Base-by-base conservation (phyloP, 2,797 vertebrate species). In the Arnoldichthys spilopterus region DNA sequence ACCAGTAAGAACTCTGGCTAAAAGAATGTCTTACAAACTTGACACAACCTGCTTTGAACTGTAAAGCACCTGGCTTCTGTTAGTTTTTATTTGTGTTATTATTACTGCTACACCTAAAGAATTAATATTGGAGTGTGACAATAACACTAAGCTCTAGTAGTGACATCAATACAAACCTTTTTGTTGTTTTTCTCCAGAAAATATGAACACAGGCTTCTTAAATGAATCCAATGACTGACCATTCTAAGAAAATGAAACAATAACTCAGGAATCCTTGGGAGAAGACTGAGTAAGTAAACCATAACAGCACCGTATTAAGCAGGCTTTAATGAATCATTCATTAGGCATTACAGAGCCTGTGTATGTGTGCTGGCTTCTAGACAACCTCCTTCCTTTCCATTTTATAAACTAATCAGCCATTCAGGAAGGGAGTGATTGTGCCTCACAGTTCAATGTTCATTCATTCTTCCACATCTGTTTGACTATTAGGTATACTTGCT, bases 271-370 rank as follows among this genome's bases (percentile, higher is more conserved):
- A 66, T 43, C 20, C 20, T 6, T 22, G 15, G 49, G 18, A 54
- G 11, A 15, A 53, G 28, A 49, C 15, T 90, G 82, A 85, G 22
- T 9, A 34, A 28, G 26, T 49, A 53, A 70, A 70, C 45, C 68
- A 49, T n/a, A 34, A 56, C 51, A 24, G n/a, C 69, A 37, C 69
- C 24, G n/a, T 15, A 54, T 56, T 37, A 84, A 85, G 83, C 86
- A 86, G 84, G 82, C 81, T 87, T 90, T 88, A 86, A 88, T 86
- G 86, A 84, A 85, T 70, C 73, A 51, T 82, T 91, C 87, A 89
- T 90, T 88, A 90, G 86, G 86, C 87, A 87, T 85, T 85, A 85
- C 77, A 86, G 83, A 83, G 82, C 80, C 56, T 62, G 85, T 78
- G 58, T 37, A 56, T 56, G 69, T 6, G 15, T 11, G 32, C 26